Percentiles rank a stretch among this genome's conserved stretches.
These are phyloP conservation scores for Mus spicilegus DNA, from an alignment of 2,113 vertebrate genomes.

Conservation along the genomic window DNA sequence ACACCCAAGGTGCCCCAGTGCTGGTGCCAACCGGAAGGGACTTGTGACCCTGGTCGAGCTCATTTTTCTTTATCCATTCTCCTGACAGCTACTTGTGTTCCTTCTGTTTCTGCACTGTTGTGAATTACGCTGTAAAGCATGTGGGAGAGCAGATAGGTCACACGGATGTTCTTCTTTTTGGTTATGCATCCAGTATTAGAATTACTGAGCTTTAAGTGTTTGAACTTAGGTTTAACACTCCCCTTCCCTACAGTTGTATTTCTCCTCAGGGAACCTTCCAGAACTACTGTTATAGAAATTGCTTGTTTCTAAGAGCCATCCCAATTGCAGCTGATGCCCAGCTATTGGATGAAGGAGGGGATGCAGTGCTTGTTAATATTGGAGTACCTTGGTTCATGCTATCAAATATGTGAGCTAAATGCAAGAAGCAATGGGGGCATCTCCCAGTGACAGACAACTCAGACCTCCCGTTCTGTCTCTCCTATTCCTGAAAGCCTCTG, in stretches of 20 bases:
- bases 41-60: no score
- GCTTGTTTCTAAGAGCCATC: neutral
- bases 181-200: neutral
- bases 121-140: no score
- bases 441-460: no score
- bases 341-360: neutral
- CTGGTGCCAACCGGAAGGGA: no score
- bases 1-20: no score
- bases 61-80: neutral
- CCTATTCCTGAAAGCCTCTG: neutral
- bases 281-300: neutral
- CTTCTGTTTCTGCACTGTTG: neutral
- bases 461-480: rapidly evolving
- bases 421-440: neutral
- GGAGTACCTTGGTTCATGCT: neutral
- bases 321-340: neutral
- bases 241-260: neutral
- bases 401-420: neutral
- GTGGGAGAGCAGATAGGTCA: neutral
- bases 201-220: neutral
- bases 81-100: neutral
- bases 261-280: neutral
- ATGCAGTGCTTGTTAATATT: rapidly evolving
- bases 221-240: neutral
- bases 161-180: neutral